Evolutionary conservation across 2,113 vertebrate species (phyloP).

Genomic region (Rhabdomys dilectus): DNA sequence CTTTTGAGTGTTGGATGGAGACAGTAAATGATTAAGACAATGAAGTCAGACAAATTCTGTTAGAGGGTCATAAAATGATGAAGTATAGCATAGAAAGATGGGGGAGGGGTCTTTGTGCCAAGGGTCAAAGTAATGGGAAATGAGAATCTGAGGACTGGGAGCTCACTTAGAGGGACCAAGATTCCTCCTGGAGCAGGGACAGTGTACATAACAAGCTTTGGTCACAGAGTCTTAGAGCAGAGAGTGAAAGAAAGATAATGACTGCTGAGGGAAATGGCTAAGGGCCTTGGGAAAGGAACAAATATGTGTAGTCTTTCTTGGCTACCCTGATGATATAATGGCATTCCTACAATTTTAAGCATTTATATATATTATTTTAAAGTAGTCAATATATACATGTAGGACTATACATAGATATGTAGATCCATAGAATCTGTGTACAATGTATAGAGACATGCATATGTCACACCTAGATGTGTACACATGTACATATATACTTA

Average conservation of each 20-base stretch:
- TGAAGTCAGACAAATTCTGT: background rate
- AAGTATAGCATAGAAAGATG: background rate
- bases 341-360: background rate
- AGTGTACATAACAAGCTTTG: background rate
- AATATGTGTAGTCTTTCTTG: background rate
- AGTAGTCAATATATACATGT: background rate
- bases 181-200: background rate
- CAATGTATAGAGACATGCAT: background rate
- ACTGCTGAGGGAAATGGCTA: background rate
- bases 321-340: background rate
- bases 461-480: background rate
- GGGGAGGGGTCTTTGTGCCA: background rate
- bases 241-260: background rate
- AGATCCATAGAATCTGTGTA: background rate
- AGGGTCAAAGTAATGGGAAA: background rate
- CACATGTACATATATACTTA: background rate
- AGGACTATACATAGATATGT: background rate
- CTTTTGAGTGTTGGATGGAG: background rate
- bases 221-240: background rate
- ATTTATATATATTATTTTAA: background rate
- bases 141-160: background rate
- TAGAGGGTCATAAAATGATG: background rate
- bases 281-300: background rate
- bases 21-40: background rate
- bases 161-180: background rate